Conservation (phyloP, 2,888 invertebrate species). For the Pantelozetes paolii region DNA sequence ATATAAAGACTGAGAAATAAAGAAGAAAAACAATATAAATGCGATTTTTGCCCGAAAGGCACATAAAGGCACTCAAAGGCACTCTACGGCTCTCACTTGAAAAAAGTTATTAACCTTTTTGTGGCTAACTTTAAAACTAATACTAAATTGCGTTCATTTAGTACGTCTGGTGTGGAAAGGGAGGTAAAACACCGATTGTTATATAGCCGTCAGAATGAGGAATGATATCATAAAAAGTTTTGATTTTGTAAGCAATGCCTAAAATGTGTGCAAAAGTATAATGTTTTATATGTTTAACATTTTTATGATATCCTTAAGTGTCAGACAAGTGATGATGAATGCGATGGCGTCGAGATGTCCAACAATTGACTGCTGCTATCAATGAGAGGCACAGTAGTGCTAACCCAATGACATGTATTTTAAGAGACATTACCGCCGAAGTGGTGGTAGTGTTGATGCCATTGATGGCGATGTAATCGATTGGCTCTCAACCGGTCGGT, state of each 20-base stretch:
- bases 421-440: conserved; percentile 10
- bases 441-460: not conserved
- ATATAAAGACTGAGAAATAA: not conserved
- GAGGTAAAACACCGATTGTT: no score
- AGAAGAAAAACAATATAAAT: conserved; percentile 29
- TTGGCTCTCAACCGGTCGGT: not conserved
- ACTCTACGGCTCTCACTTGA: no score
- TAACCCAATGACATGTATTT: conserved; percentile 7
- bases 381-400: not conserved
- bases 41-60: conserved; percentile 30
- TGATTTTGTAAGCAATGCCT: not conserved
- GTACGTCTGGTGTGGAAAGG: no score
- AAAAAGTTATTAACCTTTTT: conserved; percentile 32
- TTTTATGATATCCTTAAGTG: conserved; percentile 8
- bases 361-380: no score
- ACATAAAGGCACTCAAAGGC: conserved; percentile 6
- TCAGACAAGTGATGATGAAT: conserved; percentile 17
- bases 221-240: no score
- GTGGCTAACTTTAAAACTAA: not conserved
- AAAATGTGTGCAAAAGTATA: not conserved
- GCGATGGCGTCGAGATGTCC: not conserved
- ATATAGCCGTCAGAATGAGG: no score
- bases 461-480: not conserved
- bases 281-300: conserved; percentile 20
- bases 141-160: not conserved